Percentiles rank a stretch among this genome's conserved stretches.
Conservation (phyloP, 2,797 vertebrate species). For the Poeciliopsis turneri region DNA sequence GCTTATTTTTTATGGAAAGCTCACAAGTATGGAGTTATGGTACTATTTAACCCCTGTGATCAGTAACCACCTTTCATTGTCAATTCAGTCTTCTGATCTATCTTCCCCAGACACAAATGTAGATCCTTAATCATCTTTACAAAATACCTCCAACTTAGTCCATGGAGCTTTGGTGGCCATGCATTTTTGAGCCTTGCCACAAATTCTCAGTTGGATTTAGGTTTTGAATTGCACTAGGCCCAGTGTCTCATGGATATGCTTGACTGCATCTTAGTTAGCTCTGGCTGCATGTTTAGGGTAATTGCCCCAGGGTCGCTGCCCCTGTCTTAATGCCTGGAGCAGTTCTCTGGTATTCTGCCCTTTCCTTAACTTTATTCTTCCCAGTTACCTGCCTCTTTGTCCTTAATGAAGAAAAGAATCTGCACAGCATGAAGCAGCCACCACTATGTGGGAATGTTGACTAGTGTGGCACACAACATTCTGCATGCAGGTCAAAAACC, state of each 20-base stretch:
- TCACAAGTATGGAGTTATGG: not conserved
- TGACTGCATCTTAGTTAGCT: not conserved
- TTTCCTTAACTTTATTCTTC: not conserved
- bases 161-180: not conserved
- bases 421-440: not conserved
- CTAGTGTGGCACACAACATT: not conserved
- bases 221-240: not conserved
- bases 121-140: not conserved
- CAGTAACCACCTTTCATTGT: not conserved
- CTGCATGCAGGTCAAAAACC: not conserved
- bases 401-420: not conserved
- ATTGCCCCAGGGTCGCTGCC: not conserved
- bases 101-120: not conserved
- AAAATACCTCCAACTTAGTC: not conserved
- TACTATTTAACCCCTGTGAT: not conserved
- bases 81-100: not conserved
- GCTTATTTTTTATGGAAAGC: not conserved
- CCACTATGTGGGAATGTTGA: not conserved
- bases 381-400: not conserved
- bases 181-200: not conserved
- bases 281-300: not conserved
- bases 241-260: not conserved
- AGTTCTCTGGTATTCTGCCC: not conserved
- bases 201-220: not conserved
- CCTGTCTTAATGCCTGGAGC: not conserved